Evolutionary conservation across 1,140 invertebrate species (phyloP), one percentile per base, ranked within the genome.

Genomic region (Drosophila nebulosa): DNA sequence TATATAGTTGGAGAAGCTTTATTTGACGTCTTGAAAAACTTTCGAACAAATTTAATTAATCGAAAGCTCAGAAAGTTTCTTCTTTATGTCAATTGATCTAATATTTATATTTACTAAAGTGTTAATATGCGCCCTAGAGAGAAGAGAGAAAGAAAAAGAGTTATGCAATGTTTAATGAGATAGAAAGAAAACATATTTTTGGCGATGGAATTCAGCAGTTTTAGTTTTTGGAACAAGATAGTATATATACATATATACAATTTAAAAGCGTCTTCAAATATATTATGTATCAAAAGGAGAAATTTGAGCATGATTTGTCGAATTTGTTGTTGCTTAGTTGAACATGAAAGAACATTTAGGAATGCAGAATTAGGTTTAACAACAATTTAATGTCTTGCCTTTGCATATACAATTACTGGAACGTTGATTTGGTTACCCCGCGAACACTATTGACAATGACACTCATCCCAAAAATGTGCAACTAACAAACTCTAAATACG

Each of bases 381-480:
- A 63, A 63, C 18, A 16, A n/a, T 3, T 30, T 10, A 18, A 21
- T 4, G 9, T 16, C 24, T 50, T 46, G 26, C 53, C 26, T 35
- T 42, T 35, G 14, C 12, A n/a, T n/a, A 14, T 6, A 61, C n/a
- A 26, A 51, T 36, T 32, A 10, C 30, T 52, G 50, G 24, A 55
- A 55, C 52, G 26, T 55, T 30, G 52, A 26, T 2, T 30, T 55
- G 52, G 52, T 55, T 16, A 9, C 7, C 27, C 27, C 22, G 7
- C 52, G 42, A n/a, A n/a, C n/a, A 53, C 61, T 74, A 85, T 67
- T 85, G 81, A 53, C 75, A 79, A 68, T 85, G 81, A 68, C 81
- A 85, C 65, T 85, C 81, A 68, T 85, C 81, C 78, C 78, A 85
- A 58, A 73, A 77, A 61, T 77, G 52, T 61, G 66, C 64, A 59